Conservation (phyloP, 1,140 invertebrate genomes). For the Ips nitidus region DNA sequence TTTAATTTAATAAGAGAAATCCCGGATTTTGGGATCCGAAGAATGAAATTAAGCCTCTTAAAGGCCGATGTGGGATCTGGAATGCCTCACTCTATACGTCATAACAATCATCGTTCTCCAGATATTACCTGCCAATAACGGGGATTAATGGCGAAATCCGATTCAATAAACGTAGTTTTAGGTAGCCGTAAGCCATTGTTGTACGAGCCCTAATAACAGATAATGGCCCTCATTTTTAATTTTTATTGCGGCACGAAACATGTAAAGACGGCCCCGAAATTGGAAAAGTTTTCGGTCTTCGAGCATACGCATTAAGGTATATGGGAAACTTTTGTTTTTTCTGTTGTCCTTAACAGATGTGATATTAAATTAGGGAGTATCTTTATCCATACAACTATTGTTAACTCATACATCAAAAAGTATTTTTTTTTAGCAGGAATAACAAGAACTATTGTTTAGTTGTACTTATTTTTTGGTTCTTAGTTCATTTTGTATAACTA, state of each 20-base stretch:
- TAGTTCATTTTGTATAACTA: too few relatives aligned
- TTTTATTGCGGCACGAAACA: slow-evolving; percentile 26
- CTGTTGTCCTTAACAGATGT: neutral
- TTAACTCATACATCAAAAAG: too few relatives aligned
- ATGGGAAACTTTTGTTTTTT: slow-evolving; percentile 4
- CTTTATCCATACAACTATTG: neutral
- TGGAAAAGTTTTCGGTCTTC: slow-evolving; percentile 22
- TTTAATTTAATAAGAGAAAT: too few relatives aligned
- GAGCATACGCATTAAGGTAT: slow-evolving; percentile 9
- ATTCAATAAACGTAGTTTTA: slow-evolving; percentile 40
- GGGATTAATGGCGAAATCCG: slow-evolving; percentile 45
- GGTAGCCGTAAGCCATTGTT: slow-evolving; percentile 32
- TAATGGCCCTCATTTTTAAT: slow-evolving; percentile 37
- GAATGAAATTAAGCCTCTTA: too few relatives aligned
- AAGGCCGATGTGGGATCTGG: neutral
- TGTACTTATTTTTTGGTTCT: too few relatives aligned
- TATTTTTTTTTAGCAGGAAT: too few relatives aligned
- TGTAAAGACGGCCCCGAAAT: slow-evolving; percentile 21
- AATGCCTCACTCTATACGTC: slow-evolving; percentile 33
- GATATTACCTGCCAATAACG: slow-evolving; percentile 47
- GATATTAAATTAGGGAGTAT: neutral
- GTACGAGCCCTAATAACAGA: slow-evolving; percentile 27
- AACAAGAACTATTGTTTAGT: too few relatives aligned
- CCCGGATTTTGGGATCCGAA: too few relatives aligned
- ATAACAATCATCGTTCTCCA: slow-evolving; percentile 43